Base-by-base conservation (phyloP, 2,113 vertebrate species). In the Emydocephalus ijimae region DNA sequence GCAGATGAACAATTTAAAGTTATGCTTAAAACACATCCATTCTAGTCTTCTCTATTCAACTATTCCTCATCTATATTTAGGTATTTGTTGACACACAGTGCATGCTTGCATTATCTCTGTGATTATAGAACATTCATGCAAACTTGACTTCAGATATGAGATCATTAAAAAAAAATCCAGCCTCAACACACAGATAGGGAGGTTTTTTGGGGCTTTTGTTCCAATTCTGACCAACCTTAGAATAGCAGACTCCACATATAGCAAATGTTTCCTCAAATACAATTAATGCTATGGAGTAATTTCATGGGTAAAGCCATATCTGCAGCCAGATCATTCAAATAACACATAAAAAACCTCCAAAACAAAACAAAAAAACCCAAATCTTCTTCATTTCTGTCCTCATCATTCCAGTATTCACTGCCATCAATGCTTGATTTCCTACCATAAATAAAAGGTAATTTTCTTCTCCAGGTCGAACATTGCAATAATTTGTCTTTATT, bases 41-140 rank as follows among this genome's bases (percentile, higher is more conserved):
- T 93, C 56, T 24, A 93, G 95, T 95, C 94, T 91, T 89, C 24
- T 91, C 59, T 92, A 21, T 69, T 93, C 59, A 87, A 57, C 87
- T 93, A 87, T 21, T 94, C 48, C 93, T 96, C 85, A 88, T 95
- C 90, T 92, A 95, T 34, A 95, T 94, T 97, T 97, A 91, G 95
- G 91, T 34, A 61, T 90, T 90, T 86, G 39, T 88, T 95, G 93
- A 81, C 92, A 95, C 89, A 87, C 55, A 88, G 92, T 81, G 87
- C 87, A 93, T 94, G 89, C 94, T 96, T 93, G 85, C 93, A 91
- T 95, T 96, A 93, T 93, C 93, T 94, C 92, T 91, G 95, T 56
- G 12, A 90, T 95, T 91, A 8, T 9, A 92, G 94, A 95, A 39
- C 85, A 95, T 96, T 94, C 89, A 91, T 94, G 81, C 81, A 94